A percentile compares a stretch with the other conserved stretches of the same genome.
Evolutionary conservation across 1,140 invertebrate genomes (phyloP).

Genomic region (Rhynchophorus ferrugineus): DNA sequence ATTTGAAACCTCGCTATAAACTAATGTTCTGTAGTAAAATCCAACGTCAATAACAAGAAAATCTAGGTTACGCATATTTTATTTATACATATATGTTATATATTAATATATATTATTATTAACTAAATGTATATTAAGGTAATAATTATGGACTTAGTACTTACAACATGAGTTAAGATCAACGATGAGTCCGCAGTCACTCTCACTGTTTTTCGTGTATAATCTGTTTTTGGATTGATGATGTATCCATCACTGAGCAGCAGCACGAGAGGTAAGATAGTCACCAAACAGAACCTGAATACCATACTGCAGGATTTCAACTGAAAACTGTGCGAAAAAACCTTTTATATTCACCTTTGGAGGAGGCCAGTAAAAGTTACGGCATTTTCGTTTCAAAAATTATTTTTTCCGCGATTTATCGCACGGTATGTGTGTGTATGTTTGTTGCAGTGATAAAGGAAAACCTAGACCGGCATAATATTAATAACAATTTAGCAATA

Average conservation of each 20-base stretch:
- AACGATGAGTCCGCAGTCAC: background rate
- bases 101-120: too few relatives aligned
- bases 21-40: too few relatives aligned
- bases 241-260: background rate
- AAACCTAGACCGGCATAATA: background rate
- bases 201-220: background rate
- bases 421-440: background rate
- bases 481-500: background rate
- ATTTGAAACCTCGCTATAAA: too few relatives aligned
- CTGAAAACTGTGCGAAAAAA: background rate
- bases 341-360: background rate
- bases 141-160: too few relatives aligned
- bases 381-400: too few relatives aligned
- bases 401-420: too few relatives aligned
- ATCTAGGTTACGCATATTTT: too few relatives aligned
- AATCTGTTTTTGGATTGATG: background rate
- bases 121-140: too few relatives aligned
- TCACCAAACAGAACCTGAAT: background rate
- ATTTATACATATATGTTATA: too few relatives aligned
- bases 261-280: background rate
- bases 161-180: background rate
- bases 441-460: background rate
- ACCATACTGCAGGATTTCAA: background rate
- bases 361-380: too few relatives aligned
- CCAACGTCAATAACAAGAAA: too few relatives aligned